phyloP scores from a whole-genome alignment of 2,888 invertebrate genomes.

The Cremastobaeus sp. region DNA sequence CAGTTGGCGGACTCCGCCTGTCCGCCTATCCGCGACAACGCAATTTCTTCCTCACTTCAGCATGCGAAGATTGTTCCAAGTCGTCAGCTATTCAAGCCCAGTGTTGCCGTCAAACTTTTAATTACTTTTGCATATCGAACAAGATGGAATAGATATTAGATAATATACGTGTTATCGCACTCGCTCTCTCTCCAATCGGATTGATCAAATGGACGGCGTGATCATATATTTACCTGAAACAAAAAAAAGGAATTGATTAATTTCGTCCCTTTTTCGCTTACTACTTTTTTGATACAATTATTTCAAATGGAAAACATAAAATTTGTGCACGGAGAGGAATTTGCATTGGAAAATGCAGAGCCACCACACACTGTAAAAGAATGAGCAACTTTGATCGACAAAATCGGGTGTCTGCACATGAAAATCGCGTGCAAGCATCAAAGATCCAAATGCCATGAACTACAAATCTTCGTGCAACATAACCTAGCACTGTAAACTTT shows the following conservation, averaged over 20 bases:
- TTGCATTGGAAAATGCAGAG: no score
- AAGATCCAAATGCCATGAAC: no score
- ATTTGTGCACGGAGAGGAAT: no score
- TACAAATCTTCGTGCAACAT: no score
- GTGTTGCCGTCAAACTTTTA: conserved; percentile 24
- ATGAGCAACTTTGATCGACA: no score
- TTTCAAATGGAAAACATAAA: no score
- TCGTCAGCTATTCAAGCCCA: neutral
- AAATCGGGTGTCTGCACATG: no score
- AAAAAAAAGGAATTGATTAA: conserved; percentile 21
- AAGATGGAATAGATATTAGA: conserved; percentile 15
- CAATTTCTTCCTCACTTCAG: conserved; percentile 7
- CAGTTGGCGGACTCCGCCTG: conserved; percentile 6
- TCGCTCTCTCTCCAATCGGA: conserved; percentile 17
- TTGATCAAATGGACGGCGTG: conserved; percentile 7
- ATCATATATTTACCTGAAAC: conserved; percentile 39
- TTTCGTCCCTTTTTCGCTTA: no score
- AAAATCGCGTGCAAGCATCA: no score
- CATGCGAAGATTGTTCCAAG: conserved; percentile 26
- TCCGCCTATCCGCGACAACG: neutral
- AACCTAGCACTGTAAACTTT: no score
- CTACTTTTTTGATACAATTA: no score
- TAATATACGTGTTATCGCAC: conserved; percentile 19
- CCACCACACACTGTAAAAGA: no score
- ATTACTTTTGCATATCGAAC: conserved; percentile 35